Evolutionary conservation across 2,113 vertebrate species (phyloP), one percentile per base, ranked within the genome.

Genomic region (Xyliphius kryptos): DNA sequence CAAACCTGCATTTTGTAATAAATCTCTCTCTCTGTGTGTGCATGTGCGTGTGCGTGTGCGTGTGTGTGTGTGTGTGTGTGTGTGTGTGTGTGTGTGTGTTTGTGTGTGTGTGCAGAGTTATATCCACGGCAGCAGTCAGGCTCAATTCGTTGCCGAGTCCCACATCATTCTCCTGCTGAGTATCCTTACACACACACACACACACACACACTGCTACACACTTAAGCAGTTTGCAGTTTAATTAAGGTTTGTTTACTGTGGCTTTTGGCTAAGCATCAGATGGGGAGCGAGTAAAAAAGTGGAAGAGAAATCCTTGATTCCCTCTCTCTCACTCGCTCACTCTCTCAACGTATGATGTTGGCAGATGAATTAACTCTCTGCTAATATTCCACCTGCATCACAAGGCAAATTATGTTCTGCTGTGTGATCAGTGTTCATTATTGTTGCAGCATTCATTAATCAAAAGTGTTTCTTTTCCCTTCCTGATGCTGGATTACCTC

Each of bases 171-270:
- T 32, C 26, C 26, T 32, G 26, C 26, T 32, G 26, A 44, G 49
- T 58, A 66, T 57, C 15, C 36, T 22, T 13, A 21, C 53, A 16
- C 52, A 21, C 44, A 9, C 32, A 15, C 53, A 15, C 43, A 41
- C 44, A 12, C 56, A 20, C 57, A 54, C 36, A 32, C 63, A 49
- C 52, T 38, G 10, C 21, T 36, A 9, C 49, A 55, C 19, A 53
- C 46, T 44, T 48, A 44, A 41, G 38, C 21, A 44, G 47, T 49
- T 11, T 61, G 21, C 60, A 43, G 14, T 59, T 56, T 59, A 64
- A 64, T 50, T 60, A 14, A 46, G 32, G 14, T 44, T 66, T 49
- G 32, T 65, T 70, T 47, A 66, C 43, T 43, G 37, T 44, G 58
- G 41, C 47, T 41, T 40, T 58, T 22, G 55, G 48, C 22, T n/a